Conservation (phyloP, 2,888 invertebrate species). For the Rhorus exstirpatorius region DNA sequence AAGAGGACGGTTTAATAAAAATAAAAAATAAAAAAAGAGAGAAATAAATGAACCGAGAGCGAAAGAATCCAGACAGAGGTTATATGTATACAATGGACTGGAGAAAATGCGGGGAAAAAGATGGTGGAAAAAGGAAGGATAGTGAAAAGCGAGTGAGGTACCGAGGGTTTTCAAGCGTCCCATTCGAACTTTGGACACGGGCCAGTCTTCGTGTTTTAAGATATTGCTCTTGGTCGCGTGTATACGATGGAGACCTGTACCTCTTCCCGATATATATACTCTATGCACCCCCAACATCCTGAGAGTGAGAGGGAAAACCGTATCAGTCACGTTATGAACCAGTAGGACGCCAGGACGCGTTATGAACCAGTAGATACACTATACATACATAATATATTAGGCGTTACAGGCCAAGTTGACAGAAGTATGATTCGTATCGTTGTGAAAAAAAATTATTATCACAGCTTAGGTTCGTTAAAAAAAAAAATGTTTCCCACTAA, state of each 20-base stretch:
- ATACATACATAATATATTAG: too few species aligned
- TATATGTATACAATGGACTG: slow-evolving; percentile 20
- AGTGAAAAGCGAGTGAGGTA: slow-evolving; percentile 60
- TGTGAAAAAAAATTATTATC: too few species aligned
- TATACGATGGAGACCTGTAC: slow-evolving; percentile 48
- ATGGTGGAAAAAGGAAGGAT: slow-evolving; percentile 32
- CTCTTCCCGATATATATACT: slow-evolving; percentile 29
- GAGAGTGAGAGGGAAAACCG: slow-evolving; percentile 35
- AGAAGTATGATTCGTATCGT: not conserved
- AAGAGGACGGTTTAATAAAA: slow-evolving; percentile 1
- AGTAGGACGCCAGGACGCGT: slow-evolving; percentile 7
- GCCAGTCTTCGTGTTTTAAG: slow-evolving; percentile 83
- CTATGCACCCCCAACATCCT: slow-evolving; percentile 1
- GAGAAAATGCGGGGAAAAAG: slow-evolving; percentile 31
- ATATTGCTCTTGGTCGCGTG: slow-evolving; percentile 81
- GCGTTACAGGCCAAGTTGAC: not conserved
- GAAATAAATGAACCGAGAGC: slow-evolving; percentile 32
- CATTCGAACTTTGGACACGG: slow-evolving; percentile 78
- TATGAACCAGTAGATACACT: not conserved
- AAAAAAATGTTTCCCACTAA: too few species aligned
- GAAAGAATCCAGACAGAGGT: slow-evolving; percentile 35
- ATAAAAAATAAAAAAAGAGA: slow-evolving; percentile 20
- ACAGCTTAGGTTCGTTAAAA: too few species aligned
- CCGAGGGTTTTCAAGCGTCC: slow-evolving; percentile 51
- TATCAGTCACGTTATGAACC: slow-evolving; percentile 13